phyloP scores from a whole-genome alignment of 2,113 vertebrate genomes.

The Lamprologus callipterus region DNA sequence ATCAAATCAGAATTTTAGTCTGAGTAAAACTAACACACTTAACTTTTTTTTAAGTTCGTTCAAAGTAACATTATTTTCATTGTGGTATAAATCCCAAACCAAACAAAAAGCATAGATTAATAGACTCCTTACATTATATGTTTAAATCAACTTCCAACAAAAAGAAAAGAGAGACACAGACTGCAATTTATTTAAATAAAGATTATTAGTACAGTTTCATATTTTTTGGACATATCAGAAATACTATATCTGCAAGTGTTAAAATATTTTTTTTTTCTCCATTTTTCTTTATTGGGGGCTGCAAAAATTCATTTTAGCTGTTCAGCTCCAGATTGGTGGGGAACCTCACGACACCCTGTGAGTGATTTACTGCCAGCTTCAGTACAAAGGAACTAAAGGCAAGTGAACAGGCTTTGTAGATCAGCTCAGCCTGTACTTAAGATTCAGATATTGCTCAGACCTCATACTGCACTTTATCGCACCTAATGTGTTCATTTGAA shows the following conservation, averaged over 20 bases:
- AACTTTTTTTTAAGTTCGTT: accelerated
- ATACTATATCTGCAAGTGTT: neutral
- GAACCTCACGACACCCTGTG: neutral
- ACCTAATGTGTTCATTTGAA: neutral
- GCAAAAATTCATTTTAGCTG: neutral
- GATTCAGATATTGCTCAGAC: neutral
- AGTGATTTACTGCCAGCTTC: neutral
- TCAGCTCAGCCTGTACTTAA: neutral
- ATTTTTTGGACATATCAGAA: neutral
- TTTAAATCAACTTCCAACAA: neutral
- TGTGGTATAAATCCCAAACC: neutral
- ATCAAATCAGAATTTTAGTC: neutral
- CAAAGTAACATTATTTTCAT: neutral
- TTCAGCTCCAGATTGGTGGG: neutral
- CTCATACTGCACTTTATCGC: neutral
- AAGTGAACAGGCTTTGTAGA: neutral
- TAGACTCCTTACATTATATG: neutral
- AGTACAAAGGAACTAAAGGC: neutral
- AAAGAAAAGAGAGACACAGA: neutral
- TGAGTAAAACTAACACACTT: neutral
- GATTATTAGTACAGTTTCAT: neutral
- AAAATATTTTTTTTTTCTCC: neutral
- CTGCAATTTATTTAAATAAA: neutral
- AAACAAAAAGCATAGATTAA: neutral
- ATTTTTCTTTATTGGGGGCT: neutral